phyloP scores from a whole-genome alignment of 2,113 vertebrate genomes.

The Paedocypris sp. region DNA sequence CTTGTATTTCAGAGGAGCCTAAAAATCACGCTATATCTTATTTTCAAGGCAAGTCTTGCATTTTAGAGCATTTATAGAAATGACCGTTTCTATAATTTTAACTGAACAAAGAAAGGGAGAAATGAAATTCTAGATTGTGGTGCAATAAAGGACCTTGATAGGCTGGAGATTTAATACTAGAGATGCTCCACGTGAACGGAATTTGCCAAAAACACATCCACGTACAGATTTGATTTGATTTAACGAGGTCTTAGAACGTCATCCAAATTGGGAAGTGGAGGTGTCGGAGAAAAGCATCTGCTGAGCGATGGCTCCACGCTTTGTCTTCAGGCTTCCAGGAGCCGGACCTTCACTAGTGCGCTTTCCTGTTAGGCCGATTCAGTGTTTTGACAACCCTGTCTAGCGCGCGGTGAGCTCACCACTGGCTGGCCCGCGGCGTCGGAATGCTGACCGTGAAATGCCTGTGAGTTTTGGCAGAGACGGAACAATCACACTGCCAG shows the following conservation, averaged over 20 bases:
- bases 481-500: constrained; percentile 26
- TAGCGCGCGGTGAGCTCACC: constrained; percentile 31
- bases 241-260: constrained; percentile 15
- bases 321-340: constrained; percentile 18
- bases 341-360: constrained; percentile 16
- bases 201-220: constrained; percentile 18
- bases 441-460: constrained; percentile 41
- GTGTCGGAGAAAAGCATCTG: neutral
- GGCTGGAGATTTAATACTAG: neutral
- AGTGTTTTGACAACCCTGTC: constrained; percentile 39
- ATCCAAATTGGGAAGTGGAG: constrained; percentile 18
- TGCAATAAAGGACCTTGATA: no score
- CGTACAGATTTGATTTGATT: constrained; percentile 11
- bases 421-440: constrained; percentile 26
- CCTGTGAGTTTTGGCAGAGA: constrained; percentile 31
- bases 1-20: no score
- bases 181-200: neutral
- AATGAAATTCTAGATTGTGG: no score
- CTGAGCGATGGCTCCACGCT: constrained; percentile 16
- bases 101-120: no score
- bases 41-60: no score
- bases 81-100: no score
- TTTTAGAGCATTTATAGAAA: no score
- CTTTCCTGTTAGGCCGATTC: constrained; percentile 23
- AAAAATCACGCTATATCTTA: no score